Evolutionary conservation across 2,888 invertebrate genomes (phyloP).

Genomic region (Amphiduros pacificus): DNA sequence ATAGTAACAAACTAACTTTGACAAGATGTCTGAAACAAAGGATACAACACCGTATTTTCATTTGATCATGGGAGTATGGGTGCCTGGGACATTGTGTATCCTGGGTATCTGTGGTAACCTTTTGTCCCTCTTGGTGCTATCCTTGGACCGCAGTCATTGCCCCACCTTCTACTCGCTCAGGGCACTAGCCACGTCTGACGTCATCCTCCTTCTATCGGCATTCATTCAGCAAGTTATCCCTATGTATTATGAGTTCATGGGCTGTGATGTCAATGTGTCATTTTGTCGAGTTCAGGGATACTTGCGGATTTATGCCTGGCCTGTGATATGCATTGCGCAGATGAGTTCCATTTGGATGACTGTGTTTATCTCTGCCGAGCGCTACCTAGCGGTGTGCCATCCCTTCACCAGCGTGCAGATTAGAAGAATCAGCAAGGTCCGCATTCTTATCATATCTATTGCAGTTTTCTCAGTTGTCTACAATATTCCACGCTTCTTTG

Average conservation of each 20-base stretch:
- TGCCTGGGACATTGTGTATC: conserved; percentile 29
- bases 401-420: conserved; percentile 43
- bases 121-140: conserved; percentile 28
- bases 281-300: conserved; percentile 30
- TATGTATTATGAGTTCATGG: conserved; percentile 15
- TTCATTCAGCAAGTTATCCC: conserved; percentile 29
- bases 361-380: conserved; percentile 52
- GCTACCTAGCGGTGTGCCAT: conserved; percentile 55
- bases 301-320: conserved; percentile 32
- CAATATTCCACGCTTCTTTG: conserved; percentile 47
- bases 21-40: too few relatives aligned
- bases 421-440: conserved; percentile 33
- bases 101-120: conserved; percentile 32
- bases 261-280: not conserved
- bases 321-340: conserved; percentile 33
- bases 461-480: conserved; percentile 36
- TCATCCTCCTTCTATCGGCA: conserved; percentile 28
- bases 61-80: conserved; percentile 30
- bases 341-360: conserved; percentile 53
- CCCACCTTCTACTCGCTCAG: conserved; percentile 28
- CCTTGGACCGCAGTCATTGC: conserved; percentile 17
- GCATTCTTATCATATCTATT: conserved; percentile 40
- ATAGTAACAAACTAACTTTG: too few relatives aligned
- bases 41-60: too few relatives aligned
- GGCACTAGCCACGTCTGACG: conserved; percentile 31